These are phyloP conservation scores for Anthopleura xanthogrammica DNA, from an alignment of 92 coral and sea anemone species.

Conservation along the genomic window DNA sequence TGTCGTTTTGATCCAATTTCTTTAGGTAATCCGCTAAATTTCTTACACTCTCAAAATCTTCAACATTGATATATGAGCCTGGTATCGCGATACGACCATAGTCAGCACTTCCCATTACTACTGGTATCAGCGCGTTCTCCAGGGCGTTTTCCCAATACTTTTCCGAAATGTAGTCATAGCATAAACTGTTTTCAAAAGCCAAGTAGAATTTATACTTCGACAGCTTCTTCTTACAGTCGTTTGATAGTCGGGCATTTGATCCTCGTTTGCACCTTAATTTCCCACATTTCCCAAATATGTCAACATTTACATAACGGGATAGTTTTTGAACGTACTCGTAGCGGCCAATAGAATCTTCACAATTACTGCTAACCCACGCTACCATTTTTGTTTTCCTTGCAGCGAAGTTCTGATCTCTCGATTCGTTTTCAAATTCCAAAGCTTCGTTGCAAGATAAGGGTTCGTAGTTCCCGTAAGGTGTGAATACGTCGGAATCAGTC, in stretches of 20 bases:
- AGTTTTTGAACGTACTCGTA: constrained; percentile 27
- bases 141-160: constrained; percentile 51
- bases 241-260: constrained; percentile 15
- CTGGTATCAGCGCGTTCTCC: constrained; percentile 37
- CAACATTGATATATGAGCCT: constrained; percentile 34
- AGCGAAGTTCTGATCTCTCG: not conserved
- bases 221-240: constrained; percentile 29
- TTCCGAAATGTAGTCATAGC: constrained; percentile 53
- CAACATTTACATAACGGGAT: constrained; percentile 30
- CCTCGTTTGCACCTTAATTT: constrained; percentile 30
- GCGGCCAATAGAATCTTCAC: constrained; percentile 35
- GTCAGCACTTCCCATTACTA: constrained; percentile 56
- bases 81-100: constrained; percentile 36
- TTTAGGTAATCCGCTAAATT: constrained; percentile 35
- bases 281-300: constrained; percentile 51
- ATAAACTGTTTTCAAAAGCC: constrained; percentile 52
- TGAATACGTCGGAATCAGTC: constrained; percentile 45
- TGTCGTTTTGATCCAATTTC: constrained; percentile 31
- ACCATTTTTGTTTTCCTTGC: constrained; percentile 30
- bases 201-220: constrained; percentile 47
- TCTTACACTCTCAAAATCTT: constrained; percentile 35
- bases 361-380: constrained; percentile 47
- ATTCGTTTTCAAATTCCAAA: not conserved
- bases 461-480: constrained; percentile 51
- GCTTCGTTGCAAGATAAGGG: constrained; percentile 36